Percentiles rank a stretch among this genome's conserved stretches.
Evolutionary conservation across 2,888 invertebrate genomes (phyloP).

Genomic region (Aphrophora alni): DNA sequence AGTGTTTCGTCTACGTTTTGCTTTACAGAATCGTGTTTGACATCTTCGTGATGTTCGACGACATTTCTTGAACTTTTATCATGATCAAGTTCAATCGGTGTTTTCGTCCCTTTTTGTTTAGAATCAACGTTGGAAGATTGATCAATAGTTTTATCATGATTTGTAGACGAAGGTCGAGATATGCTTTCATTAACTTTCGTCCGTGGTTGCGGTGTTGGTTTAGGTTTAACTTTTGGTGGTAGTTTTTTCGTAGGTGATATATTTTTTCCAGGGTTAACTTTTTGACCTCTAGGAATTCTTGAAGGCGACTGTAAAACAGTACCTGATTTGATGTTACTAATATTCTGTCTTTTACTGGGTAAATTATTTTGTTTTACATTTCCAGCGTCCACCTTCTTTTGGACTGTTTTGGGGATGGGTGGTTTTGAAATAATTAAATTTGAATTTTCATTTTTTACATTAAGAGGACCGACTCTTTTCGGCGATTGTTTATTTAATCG

Average conservation of each 20-base stretch:
- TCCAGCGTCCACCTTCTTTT: neutral
- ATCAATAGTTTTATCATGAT: too few species aligned
- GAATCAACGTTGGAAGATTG: too few species aligned
- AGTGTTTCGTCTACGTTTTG: neutral
- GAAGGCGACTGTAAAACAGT: neutral
- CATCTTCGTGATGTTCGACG: neutral
- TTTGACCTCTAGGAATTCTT: conserved; percentile 17
- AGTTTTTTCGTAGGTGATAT: neutral
- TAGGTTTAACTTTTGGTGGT: neutral
- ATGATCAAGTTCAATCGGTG: neutral
- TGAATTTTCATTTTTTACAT: neutral
- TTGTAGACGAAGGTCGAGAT: too few species aligned
- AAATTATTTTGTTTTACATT: conserved; percentile 3
- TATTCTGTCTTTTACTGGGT: neutral
- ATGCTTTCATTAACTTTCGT: neutral
- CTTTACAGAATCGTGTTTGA: neutral
- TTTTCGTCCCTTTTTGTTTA: neutral
- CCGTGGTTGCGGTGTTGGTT: neutral
- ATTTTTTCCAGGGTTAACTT: conserved; percentile 4
- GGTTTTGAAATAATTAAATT: conserved; percentile 11
- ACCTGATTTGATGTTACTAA: too few species aligned
- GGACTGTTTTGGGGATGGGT: conserved; percentile 11
- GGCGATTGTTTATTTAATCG: conserved; percentile 15
- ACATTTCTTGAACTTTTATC: neutral
- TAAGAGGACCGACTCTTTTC: conserved; percentile 28